These are phyloP conservation scores for Chlamydotis undulata DNA, from an alignment of 2,113 vertebrate species.

Conservation along the genomic window DNA sequence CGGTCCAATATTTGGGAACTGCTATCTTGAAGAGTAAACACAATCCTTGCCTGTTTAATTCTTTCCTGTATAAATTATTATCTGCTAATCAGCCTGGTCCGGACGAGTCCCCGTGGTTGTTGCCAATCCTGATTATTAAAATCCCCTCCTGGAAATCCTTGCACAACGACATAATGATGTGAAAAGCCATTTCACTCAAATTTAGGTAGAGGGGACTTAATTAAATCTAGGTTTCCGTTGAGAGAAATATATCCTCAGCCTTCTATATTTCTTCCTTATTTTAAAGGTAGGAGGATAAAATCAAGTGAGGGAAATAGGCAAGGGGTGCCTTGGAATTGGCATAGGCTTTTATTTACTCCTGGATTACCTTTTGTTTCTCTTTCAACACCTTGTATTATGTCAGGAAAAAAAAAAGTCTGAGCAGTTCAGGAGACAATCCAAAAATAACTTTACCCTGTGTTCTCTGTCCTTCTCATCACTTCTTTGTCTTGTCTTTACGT, in stretches of 20 bases:
- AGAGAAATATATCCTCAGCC: background rate
- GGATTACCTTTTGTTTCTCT: background rate
- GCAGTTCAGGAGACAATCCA: background rate
- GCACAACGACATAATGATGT: background rate
- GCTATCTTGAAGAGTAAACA: background rate
- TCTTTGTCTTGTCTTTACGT: background rate
- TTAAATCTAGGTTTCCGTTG: background rate
- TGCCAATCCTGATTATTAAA: background rate
- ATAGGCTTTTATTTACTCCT: background rate
- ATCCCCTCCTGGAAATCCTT: background rate
- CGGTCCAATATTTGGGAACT: background rate
- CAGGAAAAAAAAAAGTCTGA: background rate
- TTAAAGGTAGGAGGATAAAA: background rate
- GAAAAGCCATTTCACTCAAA: background rate
- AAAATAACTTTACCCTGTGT: background rate
- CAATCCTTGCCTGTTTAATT: background rate
- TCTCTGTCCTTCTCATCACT: background rate
- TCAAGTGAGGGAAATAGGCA: background rate
- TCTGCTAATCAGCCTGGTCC: background rate
- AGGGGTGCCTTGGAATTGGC: background rate
- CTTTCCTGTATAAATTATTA: background rate
- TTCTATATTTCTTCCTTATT: background rate
- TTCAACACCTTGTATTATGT: rapidly evolving
- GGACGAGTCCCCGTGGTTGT: background rate
- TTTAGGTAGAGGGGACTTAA: background rate